Conservation (phyloP, 2,797 vertebrate genomes). For the Sphaeramia orbicularis region DNA sequence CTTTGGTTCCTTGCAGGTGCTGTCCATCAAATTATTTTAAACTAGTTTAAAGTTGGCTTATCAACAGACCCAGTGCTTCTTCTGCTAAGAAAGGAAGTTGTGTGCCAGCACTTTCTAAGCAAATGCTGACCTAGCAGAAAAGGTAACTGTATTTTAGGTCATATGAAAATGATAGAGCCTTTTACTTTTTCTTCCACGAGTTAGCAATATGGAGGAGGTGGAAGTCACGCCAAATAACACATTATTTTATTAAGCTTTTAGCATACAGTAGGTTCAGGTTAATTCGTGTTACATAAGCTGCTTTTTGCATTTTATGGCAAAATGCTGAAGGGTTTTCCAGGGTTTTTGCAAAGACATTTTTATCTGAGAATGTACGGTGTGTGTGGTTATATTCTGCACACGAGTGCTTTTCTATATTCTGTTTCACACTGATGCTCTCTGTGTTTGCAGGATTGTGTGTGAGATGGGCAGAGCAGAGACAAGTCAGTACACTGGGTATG, state of each 20-base stretch:
- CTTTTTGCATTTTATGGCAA: constrained; percentile 16
- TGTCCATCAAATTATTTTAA: constrained; percentile 69
- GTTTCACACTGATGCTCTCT: constrained; percentile 12
- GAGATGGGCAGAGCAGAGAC: constrained; percentile 96
- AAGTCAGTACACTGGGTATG: constrained; percentile 93
- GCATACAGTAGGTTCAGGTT: constrained; percentile 25
- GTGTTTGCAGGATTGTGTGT: constrained; percentile 93
- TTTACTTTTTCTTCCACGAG: constrained; percentile 55
- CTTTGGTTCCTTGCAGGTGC: constrained; percentile 60
- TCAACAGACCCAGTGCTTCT: constrained; percentile 64
- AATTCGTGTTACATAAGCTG: constrained; percentile 46
- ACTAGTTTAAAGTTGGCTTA: constrained; percentile 78
- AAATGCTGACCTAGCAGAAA: constrained; percentile 72
- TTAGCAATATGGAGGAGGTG: constrained; percentile 25
- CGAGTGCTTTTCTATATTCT: neutral
- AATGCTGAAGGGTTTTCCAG: constrained; percentile 6
- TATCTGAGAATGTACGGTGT: no score
- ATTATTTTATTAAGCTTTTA: constrained; percentile 53
- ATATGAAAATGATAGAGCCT: constrained; percentile 60
- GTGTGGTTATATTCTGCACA: no score
- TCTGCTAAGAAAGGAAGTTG: constrained; percentile 65
- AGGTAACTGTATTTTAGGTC: constrained; percentile 67
- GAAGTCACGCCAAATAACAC: constrained; percentile 40
- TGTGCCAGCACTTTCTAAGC: constrained; percentile 70
- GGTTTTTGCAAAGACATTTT: constrained; percentile 2